Conservation (phyloP, 2,113 vertebrate species). For the Orycteropus afer region DNA sequence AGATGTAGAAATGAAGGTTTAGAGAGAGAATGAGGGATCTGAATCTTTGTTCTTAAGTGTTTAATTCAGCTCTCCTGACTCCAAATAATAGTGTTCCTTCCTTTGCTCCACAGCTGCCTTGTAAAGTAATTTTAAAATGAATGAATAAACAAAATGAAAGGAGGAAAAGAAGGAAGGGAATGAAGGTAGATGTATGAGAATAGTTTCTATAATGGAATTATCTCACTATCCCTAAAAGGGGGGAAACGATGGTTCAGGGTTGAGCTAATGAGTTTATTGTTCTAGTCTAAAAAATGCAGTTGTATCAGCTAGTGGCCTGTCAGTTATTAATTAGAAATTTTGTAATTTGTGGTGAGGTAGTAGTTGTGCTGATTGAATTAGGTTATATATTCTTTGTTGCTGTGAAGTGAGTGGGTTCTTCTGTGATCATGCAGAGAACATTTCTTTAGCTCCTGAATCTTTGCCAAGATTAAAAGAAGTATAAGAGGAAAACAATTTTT, state of each 20-base stretch:
- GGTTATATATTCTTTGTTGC: not conserved
- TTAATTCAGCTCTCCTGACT: not conserved
- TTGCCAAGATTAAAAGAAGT: conserved; percentile 66
- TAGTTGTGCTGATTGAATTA: not conserved
- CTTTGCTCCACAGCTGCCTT: not conserved
- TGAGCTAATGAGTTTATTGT: not conserved
- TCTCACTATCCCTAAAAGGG: no score
- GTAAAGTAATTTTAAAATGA: no score
- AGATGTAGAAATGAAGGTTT: not conserved
- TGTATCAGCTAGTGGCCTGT: not conserved
- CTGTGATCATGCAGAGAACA: not conserved
- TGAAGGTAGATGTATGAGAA: not conserved
- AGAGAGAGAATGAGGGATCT: not conserved
- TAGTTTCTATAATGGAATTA: not conserved
- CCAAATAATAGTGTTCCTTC: not conserved
- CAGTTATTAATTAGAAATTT: not conserved
- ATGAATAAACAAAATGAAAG: not conserved
- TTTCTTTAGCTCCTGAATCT: conserved; percentile 29
- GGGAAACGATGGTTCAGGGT: accelerated
- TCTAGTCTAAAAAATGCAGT: not conserved
- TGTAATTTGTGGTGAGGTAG: not conserved
- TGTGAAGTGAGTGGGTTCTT: not conserved
- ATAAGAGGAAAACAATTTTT: conserved; percentile 63
- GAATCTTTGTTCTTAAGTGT: not conserved
- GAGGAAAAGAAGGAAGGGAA: not conserved